These are phyloP conservation scores for Hystrix cristata DNA, from an alignment of 2,113 vertebrate species.

Conservation along the genomic window DNA sequence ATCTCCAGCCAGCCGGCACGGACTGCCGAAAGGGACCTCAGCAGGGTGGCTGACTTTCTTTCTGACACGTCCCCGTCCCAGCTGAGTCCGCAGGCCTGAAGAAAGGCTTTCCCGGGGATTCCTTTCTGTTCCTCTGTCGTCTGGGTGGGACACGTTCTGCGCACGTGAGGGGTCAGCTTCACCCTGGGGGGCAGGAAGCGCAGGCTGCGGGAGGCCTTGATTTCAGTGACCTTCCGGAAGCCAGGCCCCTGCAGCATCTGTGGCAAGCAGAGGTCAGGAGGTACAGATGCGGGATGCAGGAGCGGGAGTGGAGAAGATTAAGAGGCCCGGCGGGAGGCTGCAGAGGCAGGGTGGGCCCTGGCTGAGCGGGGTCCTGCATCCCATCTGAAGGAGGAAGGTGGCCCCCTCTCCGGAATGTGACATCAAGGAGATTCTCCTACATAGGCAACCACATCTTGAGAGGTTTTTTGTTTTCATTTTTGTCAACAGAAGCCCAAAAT, in stretches of 20 bases:
- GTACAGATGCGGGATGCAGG: neutral
- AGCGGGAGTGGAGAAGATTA: neutral
- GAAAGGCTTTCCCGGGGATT: constrained; percentile 38
- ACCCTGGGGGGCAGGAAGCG: neutral
- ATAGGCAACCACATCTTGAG: neutral
- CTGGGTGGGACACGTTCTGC: neutral
- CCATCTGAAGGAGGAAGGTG: neutral
- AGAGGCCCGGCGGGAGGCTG: neutral
- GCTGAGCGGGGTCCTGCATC: fast-evolving
- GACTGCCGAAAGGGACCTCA: neutral
- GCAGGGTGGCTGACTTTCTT: neutral
- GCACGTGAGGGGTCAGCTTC: neutral
- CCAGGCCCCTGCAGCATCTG: neutral
- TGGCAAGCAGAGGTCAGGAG: neutral
- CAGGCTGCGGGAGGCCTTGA: neutral
- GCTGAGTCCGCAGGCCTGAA: neutral
- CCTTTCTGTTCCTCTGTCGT: neutral
- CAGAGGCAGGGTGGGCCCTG: too few species aligned
- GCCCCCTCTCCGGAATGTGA: neutral
- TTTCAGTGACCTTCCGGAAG: neutral
- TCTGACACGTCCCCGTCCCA: neutral
- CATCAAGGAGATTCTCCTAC: neutral
- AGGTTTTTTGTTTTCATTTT: neutral
- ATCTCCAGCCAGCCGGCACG: neutral
- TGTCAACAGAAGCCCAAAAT: neutral